Evolutionary conservation across 2,888 invertebrate genomes (phyloP).

Genomic region (Apamea crenata): DNA sequence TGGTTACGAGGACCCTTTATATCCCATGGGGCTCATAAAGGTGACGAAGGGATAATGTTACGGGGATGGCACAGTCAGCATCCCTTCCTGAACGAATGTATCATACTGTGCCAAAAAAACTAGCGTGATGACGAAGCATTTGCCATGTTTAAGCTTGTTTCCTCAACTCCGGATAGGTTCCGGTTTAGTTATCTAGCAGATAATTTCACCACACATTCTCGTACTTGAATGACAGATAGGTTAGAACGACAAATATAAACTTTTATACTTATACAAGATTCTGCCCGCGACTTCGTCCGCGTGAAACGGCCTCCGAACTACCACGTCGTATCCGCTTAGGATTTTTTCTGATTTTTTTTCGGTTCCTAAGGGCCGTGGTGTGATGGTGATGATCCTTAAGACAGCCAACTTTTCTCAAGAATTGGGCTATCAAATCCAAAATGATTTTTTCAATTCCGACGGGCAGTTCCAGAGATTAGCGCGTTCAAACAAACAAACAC

Average conservation of each 20-base stretch:
- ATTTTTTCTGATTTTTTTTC: too few species aligned
- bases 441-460: too few species aligned
- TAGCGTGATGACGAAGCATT: conserved; percentile 11
- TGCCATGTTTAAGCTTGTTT: neutral
- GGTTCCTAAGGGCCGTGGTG: neutral
- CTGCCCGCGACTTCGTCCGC: neutral
- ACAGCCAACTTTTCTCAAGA: neutral
- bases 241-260: neutral
- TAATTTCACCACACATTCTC: neutral
- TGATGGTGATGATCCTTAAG: neutral
- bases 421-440: too few species aligned
- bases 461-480: neutral
- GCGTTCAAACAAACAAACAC: neutral
- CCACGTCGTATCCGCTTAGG: neutral
- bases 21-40: conserved; percentile 53
- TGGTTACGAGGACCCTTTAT: conserved; percentile 44
- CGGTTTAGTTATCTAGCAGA: neutral
- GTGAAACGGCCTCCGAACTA: neutral
- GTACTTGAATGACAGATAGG: neutral
- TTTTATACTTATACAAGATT: neutral
- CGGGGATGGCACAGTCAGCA: conserved; percentile 23
- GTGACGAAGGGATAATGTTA: conserved; percentile 50
- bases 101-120: conserved; percentile 12
- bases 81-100: conserved; percentile 24
- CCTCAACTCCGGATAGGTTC: neutral